These are phyloP conservation scores for Camponotus vicinus DNA, from an alignment of 1,140 invertebrate species.

Conservation along the genomic window DNA sequence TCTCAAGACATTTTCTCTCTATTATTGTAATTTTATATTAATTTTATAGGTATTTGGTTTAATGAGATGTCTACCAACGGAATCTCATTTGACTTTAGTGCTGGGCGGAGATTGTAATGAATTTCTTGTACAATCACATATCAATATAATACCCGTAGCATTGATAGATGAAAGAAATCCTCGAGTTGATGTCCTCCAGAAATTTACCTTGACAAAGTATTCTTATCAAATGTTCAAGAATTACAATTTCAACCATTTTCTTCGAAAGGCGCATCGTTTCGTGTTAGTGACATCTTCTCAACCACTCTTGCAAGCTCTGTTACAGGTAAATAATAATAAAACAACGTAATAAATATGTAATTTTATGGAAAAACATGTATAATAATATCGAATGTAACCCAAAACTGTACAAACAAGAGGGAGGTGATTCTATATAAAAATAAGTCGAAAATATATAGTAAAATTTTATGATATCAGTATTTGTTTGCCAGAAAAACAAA, in stretches of 20 bases:
- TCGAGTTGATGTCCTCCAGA: constrained; percentile 21
- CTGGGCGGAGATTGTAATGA: constrained; percentile 62
- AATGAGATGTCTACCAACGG: not conserved
- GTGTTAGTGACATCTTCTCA: constrained; percentile 57
- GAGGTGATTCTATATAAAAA: too few species aligned
- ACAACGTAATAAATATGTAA: not conserved
- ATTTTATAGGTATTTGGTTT: not conserved
- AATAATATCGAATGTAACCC: too few species aligned
- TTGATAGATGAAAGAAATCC: constrained; percentile 44
- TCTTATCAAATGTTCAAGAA: constrained; percentile 18
- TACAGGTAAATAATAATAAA: constrained; percentile 45
- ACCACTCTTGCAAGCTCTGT: constrained; percentile 20
- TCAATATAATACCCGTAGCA: constrained; percentile 17
- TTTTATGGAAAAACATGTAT: too few species aligned
- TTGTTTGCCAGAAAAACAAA: too few species aligned
- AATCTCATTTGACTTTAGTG: not conserved
- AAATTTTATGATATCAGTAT: too few species aligned
- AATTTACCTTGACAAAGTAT: constrained; percentile 6
- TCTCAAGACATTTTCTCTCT: not conserved
- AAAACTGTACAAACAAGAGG: too few species aligned
- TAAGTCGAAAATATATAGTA: too few species aligned
- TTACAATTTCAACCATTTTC: not conserved
- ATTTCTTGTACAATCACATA: constrained; percentile 10
- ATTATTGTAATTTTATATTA: not conserved
- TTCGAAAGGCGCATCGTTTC: constrained; percentile 57